phyloP scores from a whole-genome alignment of 2,797 vertebrate species.

The Argyrosomus regius region DNA sequence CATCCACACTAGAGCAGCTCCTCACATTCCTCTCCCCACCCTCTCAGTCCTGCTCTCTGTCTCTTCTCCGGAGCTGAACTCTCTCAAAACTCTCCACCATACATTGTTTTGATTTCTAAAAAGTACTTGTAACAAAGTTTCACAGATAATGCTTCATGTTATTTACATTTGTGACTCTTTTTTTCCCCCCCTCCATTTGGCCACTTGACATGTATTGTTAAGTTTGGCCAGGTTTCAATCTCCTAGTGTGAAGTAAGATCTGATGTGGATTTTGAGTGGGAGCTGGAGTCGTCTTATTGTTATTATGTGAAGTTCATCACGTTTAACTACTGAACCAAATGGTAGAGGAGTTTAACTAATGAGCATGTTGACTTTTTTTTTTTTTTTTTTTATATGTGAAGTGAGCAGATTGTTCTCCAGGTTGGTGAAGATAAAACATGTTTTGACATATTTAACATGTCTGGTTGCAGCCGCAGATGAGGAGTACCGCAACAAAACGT shows the following conservation, averaged over 20 bases:
- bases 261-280: conserved; percentile 57
- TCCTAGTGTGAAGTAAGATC: conserved; percentile 51
- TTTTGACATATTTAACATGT: neutral
- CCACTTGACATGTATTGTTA: conserved; percentile 56
- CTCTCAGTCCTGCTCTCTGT: conserved; percentile 55
- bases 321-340: conserved; percentile 5
- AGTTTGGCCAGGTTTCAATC: conserved; percentile 53
- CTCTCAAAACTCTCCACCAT: neutral
- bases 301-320: no score
- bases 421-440: neutral
- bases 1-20: conserved; percentile 30
- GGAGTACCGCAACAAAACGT: neutral
- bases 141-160: conserved; percentile 49
- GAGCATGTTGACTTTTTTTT: neutral
- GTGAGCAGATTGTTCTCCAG: neutral
- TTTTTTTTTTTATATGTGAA: neutral
- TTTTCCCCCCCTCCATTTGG: conserved; percentile 34
- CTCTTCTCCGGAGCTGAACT: conserved; percentile 17
- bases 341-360: neutral
- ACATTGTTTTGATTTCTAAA: conserved; percentile 34
- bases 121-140: conserved; percentile 11
- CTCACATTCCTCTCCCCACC: conserved; percentile 65
- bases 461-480: neutral
- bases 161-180: conserved; percentile 59
- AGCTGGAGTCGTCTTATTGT: conserved; percentile 47